Conservation (phyloP, 2,113 vertebrate species). For the Orycteropus afer region DNA sequence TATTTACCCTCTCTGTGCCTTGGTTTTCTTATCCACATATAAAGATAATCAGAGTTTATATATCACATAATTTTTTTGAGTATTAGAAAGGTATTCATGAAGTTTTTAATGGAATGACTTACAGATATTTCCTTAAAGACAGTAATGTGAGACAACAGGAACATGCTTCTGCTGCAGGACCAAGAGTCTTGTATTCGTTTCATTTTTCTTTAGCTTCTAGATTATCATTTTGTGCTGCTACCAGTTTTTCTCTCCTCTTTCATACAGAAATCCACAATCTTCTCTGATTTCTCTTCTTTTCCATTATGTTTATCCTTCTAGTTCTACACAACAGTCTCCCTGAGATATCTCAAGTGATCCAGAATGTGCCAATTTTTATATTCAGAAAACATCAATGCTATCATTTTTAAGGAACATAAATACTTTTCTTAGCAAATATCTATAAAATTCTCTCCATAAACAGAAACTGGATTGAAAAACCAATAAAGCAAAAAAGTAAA, state of each 20-base stretch:
- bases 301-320: background rate
- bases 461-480: constrained; percentile 18
- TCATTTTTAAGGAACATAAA: constrained; percentile 36
- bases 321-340: background rate
- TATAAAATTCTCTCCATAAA: background rate
- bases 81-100: background rate
- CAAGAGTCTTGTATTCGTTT: background rate
- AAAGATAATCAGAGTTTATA: background rate
- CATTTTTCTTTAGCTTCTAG: background rate
- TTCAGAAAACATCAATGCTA: background rate
- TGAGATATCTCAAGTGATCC: background rate
- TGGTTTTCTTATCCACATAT: background rate
- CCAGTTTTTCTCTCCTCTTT: background rate
- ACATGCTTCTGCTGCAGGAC: background rate
- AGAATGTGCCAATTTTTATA: background rate
- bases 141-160: background rate
- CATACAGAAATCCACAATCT: background rate
- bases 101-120: background rate
- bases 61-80: background rate
- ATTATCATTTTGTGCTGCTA: background rate
- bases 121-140: background rate
- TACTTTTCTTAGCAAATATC: background rate
- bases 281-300: background rate
- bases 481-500: background rate
- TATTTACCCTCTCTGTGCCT: background rate